Evolutionary conservation across 2,888 invertebrate species (phyloP).

Genomic region (Adelognathus sp.): DNA sequence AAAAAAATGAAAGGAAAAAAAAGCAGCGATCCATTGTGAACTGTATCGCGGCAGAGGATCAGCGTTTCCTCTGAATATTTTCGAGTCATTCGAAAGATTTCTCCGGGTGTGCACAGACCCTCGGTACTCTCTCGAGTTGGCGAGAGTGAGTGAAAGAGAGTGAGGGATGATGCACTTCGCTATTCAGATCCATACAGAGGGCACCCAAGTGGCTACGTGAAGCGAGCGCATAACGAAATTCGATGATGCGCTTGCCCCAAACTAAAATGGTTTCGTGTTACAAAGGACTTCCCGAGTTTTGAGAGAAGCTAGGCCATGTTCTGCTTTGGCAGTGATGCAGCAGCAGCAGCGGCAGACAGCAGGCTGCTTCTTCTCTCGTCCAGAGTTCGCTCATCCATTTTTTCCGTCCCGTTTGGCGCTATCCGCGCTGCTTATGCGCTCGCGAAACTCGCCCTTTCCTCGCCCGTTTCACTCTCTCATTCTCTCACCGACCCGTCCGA

Average conservation of each 20-base stretch:
- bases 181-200: constrained; percentile 5
- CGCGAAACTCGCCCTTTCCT: not conserved
- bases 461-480: not conserved
- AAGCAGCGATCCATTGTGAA: constrained; percentile 50
- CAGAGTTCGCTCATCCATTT: constrained; percentile 51
- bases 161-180: constrained; percentile 19
- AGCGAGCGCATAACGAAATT: constrained; percentile 53
- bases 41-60: constrained; percentile 66
- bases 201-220: constrained; percentile 17
- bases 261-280: constrained; percentile 61
- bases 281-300: constrained; percentile 60
- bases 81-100: constrained; percentile 49
- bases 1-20: too few relatives aligned
- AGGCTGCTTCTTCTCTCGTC: constrained; percentile 52
- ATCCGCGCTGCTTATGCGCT: constrained; percentile 29
- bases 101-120: constrained; percentile 53
- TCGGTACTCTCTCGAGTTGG: constrained; percentile 18
- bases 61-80: constrained; percentile 25
- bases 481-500: not conserved
- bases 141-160: not conserved
- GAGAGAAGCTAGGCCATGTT: constrained; percentile 30
- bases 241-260: constrained; percentile 59
- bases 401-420: constrained; percentile 44
- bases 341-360: constrained; percentile 34
- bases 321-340: constrained; percentile 21